Percentiles rank a stretch among this genome's conserved stretches.
phyloP scores from a whole-genome alignment of 2,888 invertebrate genomes.

The Ceramica pisi region DNA sequence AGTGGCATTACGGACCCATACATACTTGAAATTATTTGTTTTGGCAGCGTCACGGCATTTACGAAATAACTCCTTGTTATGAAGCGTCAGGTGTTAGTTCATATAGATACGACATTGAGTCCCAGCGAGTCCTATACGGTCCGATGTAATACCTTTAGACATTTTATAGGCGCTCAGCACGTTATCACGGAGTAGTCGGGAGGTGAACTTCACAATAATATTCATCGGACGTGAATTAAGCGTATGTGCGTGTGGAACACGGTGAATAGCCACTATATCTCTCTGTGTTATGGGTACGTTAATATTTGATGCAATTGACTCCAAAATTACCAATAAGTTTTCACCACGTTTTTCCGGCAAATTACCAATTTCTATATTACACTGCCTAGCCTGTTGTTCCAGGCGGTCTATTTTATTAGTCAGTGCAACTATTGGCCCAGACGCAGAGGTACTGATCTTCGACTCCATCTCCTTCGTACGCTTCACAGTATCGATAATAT shows the following conservation, averaged over 20 bases:
- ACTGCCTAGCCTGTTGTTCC: not conserved
- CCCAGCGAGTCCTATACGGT: not conserved
- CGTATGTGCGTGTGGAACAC: not conserved
- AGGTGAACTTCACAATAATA: not conserved
- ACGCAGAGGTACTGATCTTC: not conserved
- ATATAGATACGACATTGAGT: not conserved
- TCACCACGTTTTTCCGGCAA: not conserved
- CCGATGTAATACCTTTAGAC: too few species aligned
- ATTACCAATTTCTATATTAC: not conserved
- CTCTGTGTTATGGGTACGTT: too few species aligned
- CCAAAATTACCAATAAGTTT: not conserved
- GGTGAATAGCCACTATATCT: not conserved
- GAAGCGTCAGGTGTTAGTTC: not conserved
- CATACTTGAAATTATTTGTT: not conserved
- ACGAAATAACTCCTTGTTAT: too few species aligned
- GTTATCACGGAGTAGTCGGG: not conserved
- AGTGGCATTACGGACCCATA: not conserved
- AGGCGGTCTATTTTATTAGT: not conserved
- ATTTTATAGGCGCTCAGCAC: not conserved
- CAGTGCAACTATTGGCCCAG: not conserved
- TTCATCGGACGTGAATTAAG: not conserved
- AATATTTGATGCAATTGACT: too few species aligned
- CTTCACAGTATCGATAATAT: not conserved
- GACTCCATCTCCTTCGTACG: slow-evolving; percentile 5
- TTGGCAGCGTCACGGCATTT: not conserved